These are phyloP conservation scores for Leucophora obtusa DNA, from an alignment of 2,888 invertebrate genomes.

Conservation along the genomic window DNA sequence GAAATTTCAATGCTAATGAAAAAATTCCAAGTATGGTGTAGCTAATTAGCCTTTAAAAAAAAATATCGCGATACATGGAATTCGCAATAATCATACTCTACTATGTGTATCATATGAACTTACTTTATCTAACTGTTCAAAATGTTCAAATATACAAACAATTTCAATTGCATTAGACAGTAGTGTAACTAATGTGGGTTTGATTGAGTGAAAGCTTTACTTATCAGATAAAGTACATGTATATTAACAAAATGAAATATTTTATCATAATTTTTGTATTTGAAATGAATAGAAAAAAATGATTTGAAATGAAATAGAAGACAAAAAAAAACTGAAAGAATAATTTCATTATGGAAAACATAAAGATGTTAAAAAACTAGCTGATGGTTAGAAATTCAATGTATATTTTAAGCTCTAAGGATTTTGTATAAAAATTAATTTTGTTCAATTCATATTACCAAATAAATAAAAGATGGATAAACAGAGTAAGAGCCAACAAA, in stretches of 20 bases:
- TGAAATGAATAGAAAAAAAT: constrained; percentile 22
- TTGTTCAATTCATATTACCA: constrained; percentile 63
- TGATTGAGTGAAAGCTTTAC: constrained; percentile 60
- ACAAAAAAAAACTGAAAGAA: constrained; percentile 10
- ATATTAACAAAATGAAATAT: constrained; percentile 42
- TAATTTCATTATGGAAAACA: constrained; percentile 1
- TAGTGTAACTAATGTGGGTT: constrained; percentile 43
- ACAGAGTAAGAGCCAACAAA: constrained; percentile 30
- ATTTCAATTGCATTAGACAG: constrained; percentile 47
- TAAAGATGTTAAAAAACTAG: constrained; percentile 14
- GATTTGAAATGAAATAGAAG: constrained; percentile 25
- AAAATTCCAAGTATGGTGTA: no score
- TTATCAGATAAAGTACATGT: constrained; percentile 27
- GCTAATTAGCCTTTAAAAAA: no score
- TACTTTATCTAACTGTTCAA: not conserved
- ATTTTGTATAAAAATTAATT: constrained; percentile 65
- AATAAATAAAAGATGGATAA: constrained; percentile 59
- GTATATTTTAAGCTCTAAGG: constrained; percentile 58
- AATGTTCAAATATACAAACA: constrained; percentile 20
- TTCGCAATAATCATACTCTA: not conserved
- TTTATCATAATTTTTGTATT: constrained; percentile 45
- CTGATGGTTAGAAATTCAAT: not conserved
- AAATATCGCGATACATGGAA: no score
- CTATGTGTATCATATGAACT: not conserved
- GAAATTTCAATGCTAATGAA: no score